Evolutionary conservation across 2,797 vertebrate genomes (phyloP).

Genomic region (Babyrousa celebensis): DNA sequence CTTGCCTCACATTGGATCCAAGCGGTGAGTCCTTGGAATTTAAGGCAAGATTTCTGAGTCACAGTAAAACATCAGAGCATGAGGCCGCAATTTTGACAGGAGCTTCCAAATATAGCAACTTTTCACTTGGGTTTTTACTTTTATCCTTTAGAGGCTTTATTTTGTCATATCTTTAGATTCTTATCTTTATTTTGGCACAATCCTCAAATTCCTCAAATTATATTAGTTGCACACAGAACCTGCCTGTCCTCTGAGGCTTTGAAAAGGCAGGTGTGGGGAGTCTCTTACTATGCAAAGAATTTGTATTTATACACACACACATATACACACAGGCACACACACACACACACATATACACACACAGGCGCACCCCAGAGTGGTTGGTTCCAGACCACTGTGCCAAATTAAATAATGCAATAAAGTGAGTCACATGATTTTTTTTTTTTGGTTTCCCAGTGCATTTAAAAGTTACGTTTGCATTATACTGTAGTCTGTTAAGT

Average conservation of each 20-base stretch:
- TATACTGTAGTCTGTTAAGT: neutral
- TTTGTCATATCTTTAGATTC: conserved; percentile 30
- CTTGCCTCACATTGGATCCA: neutral
- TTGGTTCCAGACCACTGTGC: neutral
- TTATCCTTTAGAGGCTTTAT: neutral
- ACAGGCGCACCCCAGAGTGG: neutral
- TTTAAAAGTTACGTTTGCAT: neutral
- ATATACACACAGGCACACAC: neutral
- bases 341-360: neutral
- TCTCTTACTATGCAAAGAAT: neutral
- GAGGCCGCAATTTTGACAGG: conserved; percentile 42
- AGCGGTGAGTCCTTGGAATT: neutral
- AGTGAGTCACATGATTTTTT: neutral
- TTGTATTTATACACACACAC: neutral
- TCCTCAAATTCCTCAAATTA: conserved; percentile 29
- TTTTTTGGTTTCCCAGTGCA: neutral
- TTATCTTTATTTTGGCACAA: conserved; percentile 59
- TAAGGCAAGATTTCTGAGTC: conserved; percentile 9
- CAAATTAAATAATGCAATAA: neutral
- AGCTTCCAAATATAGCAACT: neutral
- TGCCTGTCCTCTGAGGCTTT: neutral
- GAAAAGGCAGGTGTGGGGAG: neutral
- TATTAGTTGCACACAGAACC: neutral
- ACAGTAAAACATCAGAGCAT: neutral
- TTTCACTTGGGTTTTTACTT: conserved; percentile 5